Evolutionary conservation across 2,888 invertebrate genomes (phyloP), one percentile per base, ranked within the genome.

Genomic region (Eristalis pertinax): DNA sequence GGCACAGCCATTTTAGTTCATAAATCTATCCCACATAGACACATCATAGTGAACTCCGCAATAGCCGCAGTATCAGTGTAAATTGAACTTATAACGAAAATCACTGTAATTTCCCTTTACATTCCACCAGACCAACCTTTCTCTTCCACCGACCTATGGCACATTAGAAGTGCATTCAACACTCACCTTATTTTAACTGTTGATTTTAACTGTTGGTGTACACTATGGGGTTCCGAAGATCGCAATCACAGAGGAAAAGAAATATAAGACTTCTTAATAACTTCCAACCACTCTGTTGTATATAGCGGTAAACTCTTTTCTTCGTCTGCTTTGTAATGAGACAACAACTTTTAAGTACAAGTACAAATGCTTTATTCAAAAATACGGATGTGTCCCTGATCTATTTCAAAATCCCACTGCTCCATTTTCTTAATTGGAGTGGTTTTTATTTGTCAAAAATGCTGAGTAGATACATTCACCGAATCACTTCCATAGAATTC

Each of bases 171-270:
- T 11, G 65, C 26, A 1, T 43, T 80, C 11, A 15, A 64, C 15
- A 29, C 29, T 29, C 29, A 67, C 10, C 38, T 73, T 15, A 41
- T 85, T 2, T 5, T 85, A 22, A 41, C 65, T 29, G 84, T 72
- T 11, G 70, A 84, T 43, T 65, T 84, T n/a, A n/a, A 84, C 24
- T 60, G 63, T 4, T 84, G 76, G 56, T n/a, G 76, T n/a, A 60
- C 67, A 10, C 29, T 84, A 22, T 74, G 78, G 84, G 84, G 78
- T 7, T 78, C 74, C 4, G 22, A n/a, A 11, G 4, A 60, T 5
- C 24, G 63, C 1, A 84, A 84, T 15, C 11, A 15, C 26, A 68
- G 69, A 41, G 78, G 84, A 10, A 60, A 74, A 15, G n/a, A 64
- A 22, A 35, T 73, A n/a, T 78, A 77, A 67, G 62, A 65, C 13